Conservation (phyloP, 2,888 invertebrate genomes). For the Gasteruption jaculator region DNA sequence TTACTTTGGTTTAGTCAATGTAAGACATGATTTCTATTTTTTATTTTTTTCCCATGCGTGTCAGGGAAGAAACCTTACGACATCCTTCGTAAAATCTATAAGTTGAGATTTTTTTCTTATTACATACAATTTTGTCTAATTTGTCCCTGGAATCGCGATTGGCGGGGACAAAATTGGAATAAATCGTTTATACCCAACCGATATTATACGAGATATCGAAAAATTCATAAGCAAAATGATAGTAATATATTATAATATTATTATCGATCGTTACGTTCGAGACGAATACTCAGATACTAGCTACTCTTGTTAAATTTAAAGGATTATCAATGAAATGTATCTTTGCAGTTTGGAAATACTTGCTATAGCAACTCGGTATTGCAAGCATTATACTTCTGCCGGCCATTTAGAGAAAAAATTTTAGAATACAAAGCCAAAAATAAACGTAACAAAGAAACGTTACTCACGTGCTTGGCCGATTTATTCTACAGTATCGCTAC, state of each 20-base stretch:
- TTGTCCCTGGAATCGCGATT: too few relatives aligned
- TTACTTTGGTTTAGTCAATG: constrained; percentile 99
- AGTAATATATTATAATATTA: too few relatives aligned
- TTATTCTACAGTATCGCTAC: constrained; percentile 98
- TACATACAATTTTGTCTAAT: too few relatives aligned
- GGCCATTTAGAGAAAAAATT: constrained; percentile 97
- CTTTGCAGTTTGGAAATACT: constrained; percentile 94
- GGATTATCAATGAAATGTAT: constrained; percentile 10
- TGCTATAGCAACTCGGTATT: constrained; percentile 99
- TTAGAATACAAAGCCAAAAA: constrained; percentile 96
- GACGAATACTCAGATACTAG: not conserved
- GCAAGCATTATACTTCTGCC: constrained; percentile 98
- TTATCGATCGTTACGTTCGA: too few relatives aligned
- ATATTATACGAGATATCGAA: too few relatives aligned
- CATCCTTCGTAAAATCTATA: too few relatives aligned
- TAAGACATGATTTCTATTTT: constrained; percentile 54
- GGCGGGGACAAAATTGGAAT: too few relatives aligned
- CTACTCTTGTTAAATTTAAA: constrained; percentile 3
- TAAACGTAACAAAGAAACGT: constrained; percentile 92
- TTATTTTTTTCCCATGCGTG: too few relatives aligned
- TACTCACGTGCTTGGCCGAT: constrained; percentile 96
- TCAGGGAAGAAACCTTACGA: too few relatives aligned
- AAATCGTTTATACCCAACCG: too few relatives aligned
- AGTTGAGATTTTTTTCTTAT: too few relatives aligned
- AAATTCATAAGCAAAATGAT: too few relatives aligned